These are phyloP conservation scores for Phaonia tiefii DNA, from an alignment of 2,888 invertebrate species.

Conservation along the genomic window DNA sequence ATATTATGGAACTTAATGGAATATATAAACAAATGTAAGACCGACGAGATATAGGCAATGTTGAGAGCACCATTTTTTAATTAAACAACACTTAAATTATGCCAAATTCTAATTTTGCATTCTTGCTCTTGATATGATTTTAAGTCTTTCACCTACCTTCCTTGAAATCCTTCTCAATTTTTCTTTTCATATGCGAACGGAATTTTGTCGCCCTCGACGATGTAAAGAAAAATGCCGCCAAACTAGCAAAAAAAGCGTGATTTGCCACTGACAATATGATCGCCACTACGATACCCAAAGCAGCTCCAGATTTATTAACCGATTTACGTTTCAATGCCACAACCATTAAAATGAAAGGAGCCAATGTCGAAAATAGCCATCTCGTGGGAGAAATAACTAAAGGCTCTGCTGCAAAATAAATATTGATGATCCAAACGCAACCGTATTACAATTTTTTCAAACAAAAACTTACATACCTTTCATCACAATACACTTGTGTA, in stretches of 20 bases:
- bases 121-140: no score
- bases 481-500: neutral
- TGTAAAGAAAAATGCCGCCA: constrained; percentile 89
- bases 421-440: no score
- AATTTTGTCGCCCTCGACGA: constrained; percentile 92
- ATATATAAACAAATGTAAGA: no score
- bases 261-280: constrained; percentile 89
- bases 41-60: no score
- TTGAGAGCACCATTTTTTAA: no score
- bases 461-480: neutral
- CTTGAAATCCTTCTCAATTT: constrained; percentile 89
- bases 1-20: no score
- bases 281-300: constrained; percentile 87
- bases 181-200: constrained; percentile 84
- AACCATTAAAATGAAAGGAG: constrained; percentile 84
- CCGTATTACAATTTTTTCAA: neutral
- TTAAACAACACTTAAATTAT: neutral
- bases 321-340: constrained; percentile 87
- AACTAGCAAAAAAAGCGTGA: constrained; percentile 87
- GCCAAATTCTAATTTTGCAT: neutral
- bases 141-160: constrained; percentile 85
- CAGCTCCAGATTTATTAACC: constrained; percentile 86
- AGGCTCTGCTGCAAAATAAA: constrained; percentile 70
- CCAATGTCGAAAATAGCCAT: constrained; percentile 79
- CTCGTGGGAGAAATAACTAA: constrained; percentile 77